phyloP scores from a whole-genome alignment of 2,888 invertebrate species.

The Pammene fasciana region DNA sequence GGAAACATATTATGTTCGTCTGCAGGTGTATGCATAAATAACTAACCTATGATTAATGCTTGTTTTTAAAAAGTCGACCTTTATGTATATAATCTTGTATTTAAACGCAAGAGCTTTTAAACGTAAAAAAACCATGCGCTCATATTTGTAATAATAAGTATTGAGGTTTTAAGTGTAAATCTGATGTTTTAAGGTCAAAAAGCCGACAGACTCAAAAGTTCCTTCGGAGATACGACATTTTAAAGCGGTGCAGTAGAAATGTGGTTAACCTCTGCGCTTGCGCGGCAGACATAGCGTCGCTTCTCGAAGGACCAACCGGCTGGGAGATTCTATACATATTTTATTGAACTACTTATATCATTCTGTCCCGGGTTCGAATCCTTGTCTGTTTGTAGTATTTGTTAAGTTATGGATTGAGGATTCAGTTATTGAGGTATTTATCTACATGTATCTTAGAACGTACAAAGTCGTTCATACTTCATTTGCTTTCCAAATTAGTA shows the following conservation, averaged over 20 bases:
- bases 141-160: background rate
- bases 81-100: no score
- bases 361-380: no score
- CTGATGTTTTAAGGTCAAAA: background rate
- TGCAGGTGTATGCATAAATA: no score
- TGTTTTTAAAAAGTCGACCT: no score
- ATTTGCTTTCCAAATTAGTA: no score
- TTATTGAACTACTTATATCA: background rate
- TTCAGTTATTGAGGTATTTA: no score
- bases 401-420: no score
- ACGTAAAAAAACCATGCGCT: background rate
- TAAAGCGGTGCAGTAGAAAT: constrained; percentile 13
- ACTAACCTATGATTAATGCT: no score
- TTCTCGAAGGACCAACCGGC: constrained; percentile 29
- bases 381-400: no score
- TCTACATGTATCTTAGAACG: no score
- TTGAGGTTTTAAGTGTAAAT: constrained; percentile 14
- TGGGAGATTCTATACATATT: constrained; percentile 22
- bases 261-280: constrained; percentile 34
- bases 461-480: no score
- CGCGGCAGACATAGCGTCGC: constrained; percentile 38
- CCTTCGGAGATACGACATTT: constrained; percentile 11
- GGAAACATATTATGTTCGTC: no score
- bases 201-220: background rate
- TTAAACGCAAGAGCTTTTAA: background rate